Base-by-base conservation (phyloP, 2,888 invertebrate species). In the Parnassius mnemosyne region DNA sequence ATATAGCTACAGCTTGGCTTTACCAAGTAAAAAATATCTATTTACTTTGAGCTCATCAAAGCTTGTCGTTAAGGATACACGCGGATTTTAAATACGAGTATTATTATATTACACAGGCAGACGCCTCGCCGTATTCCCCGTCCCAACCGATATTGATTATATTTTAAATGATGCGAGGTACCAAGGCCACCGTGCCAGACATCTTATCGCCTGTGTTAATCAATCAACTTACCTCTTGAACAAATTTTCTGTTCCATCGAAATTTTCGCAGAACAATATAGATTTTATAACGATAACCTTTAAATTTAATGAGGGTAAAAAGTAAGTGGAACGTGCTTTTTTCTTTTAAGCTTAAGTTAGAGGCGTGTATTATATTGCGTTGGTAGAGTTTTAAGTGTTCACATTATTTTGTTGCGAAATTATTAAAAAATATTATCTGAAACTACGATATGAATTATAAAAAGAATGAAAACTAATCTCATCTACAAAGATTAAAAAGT, bases 151-250 rank as follows among this genome's bases (percentile, higher is more conserved):
- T 73, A 74, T 73, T 70, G 73, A 76, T 74, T 72, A 68, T 66
- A 61, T 68, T 72, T 69, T 69, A 68, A 72, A 68, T 70, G 69
- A 68, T 52, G 57, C 63, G 61, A 60, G 56, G 59, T 65, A 65
- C 63, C 63, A 59, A 60, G 52, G 53, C 50, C 61, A 57, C 61
- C 62, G 61, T 68, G 63, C 55, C 64, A 65, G 65, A 66, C 67
- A 57, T 65, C 68, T 65, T 65, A 67, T 68, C 65, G 64, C 60
- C 53, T 47, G 57, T 63, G 62, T 68, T 69, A 69, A 69, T 67
- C 69, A 71, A 69, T 69, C 68, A 69, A 71, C 66, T 71, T 71
- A 70, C 63, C 66, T 67, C 61, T 65, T 64, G 60, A 67, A 69
- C 67, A 67, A 68, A 67, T 68, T 52, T 34, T 49, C 13, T 49